Conservation (phyloP, 2,113 vertebrate species). For the Edolisoma coerulescens region DNA sequence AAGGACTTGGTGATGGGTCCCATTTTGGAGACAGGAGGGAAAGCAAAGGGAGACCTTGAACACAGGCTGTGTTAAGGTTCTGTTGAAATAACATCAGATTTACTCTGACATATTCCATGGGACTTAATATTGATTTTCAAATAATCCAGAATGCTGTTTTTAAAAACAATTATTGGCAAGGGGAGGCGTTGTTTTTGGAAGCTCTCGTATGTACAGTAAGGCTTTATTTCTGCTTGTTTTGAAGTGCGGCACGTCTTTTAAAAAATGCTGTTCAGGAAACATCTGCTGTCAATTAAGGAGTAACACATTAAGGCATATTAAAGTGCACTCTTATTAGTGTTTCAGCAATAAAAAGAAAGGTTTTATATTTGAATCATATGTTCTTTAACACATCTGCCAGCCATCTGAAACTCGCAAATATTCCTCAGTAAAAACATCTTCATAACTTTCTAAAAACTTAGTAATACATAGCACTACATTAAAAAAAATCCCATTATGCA, state of each 20-base stretch:
- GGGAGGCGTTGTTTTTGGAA: slow-evolving; percentile 56
- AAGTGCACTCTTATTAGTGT: slow-evolving; percentile 69
- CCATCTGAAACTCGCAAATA: slow-evolving; percentile 52
- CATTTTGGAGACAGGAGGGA: neutral
- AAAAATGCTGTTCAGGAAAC: slow-evolving; percentile 62
- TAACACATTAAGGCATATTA: slow-evolving; percentile 71
- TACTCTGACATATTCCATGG: slow-evolving; percentile 36
- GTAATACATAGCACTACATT: neutral
- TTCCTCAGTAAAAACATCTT: slow-evolving; percentile 53
- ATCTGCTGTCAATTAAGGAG: slow-evolving; percentile 72
- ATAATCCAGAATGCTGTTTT: slow-evolving; percentile 58
- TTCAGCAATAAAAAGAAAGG: slow-evolving; percentile 66
- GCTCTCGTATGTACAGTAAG: slow-evolving; percentile 38
- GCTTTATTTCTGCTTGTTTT: slow-evolving; percentile 61
- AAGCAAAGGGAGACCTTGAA: neutral
- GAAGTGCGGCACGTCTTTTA: slow-evolving; percentile 42
- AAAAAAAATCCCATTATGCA: neutral
- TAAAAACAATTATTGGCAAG: slow-evolving; percentile 67
- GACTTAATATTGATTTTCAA: slow-evolving; percentile 62
- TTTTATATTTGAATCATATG: slow-evolving; percentile 63
- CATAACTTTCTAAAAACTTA: slow-evolving; percentile 15
- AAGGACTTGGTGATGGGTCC: neutral
- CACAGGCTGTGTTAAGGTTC: neutral
- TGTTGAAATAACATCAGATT: slow-evolving; percentile 33
- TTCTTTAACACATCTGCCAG: slow-evolving; percentile 59